Base-by-base conservation (phyloP, 2,113 vertebrate genomes). In the Cheirogaleus medius region DNA sequence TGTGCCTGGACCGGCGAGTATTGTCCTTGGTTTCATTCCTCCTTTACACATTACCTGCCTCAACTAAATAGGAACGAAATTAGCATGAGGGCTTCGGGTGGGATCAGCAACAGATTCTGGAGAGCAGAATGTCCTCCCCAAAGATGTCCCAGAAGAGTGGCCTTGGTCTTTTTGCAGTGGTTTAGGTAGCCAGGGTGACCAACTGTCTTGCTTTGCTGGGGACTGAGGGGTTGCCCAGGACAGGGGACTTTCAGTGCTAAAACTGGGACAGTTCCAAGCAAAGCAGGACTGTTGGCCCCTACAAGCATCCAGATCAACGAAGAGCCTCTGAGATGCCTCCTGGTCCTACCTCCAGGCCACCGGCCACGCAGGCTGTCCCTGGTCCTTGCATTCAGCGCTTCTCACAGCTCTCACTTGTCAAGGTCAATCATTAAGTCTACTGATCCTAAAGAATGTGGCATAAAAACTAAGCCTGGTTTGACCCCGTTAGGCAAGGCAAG, bases 391-490 rank as follows among this genome's bases (percentile, higher is more conserved):
- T 21, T 47, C 9, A 69, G 20, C 58, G n/a, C 42, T 25, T 77
- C 87, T 76, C 63, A 0, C 2, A 42, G 66, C 25, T 39, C 52
- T 78, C 29, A 34, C 63, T 39, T 39, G 58, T 97, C 94, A 98
- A 97, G 89, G 90, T 98, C 95, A 97, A 47, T 60, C 73, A 2
- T 44, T 63, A 77, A 86, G 71, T 39, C 34, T 2, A 58, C 86
- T 39, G 91, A 97, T 92, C 92, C 95, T 76, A 49, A 96, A 92
- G 94, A 98, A 60, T 71, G 52, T 52, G 47, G 89, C 94, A 73
- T 92, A 90, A 66, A 96, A 93, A 66, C 91, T 56, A 94, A 97
- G 97, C 84, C 96, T 56, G 95, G 95, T 96, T 97, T 94, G 97
- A 97, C 96, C 87, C 96, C 49, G 8, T 56, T 60, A 42, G 63